Percentiles rank a stretch among this genome's conserved stretches.
These are phyloP conservation scores for Leptinotarsa haldemani DNA, from an alignment of 2,888 invertebrate species.

Conservation along the genomic window DNA sequence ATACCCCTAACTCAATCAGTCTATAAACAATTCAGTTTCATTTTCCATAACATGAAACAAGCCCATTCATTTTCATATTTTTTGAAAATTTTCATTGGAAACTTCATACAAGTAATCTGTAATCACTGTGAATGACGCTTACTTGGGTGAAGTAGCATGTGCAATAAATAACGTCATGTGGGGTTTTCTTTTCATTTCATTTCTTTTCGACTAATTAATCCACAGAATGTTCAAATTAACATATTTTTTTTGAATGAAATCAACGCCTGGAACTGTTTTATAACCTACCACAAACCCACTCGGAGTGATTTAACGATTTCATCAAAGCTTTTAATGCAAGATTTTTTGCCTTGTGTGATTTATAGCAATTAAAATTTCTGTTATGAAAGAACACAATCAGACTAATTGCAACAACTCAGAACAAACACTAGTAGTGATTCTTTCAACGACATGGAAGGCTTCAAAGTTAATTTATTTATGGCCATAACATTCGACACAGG, in stretches of 20 bases:
- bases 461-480: slow-evolving; percentile 39
- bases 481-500: slow-evolving; percentile 43
- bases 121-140: too few species aligned
- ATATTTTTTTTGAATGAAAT: neutral
- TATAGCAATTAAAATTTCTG: slow-evolving; percentile 23
- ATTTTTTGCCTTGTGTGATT: slow-evolving; percentile 23
- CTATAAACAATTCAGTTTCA: too few species aligned
- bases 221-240: neutral
- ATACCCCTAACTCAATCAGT: too few species aligned
- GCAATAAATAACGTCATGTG: too few species aligned
- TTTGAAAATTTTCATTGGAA: too few species aligned
- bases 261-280: slow-evolving; percentile 4
- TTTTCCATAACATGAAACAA: too few species aligned
- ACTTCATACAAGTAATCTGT: too few species aligned
- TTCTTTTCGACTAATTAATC: neutral
- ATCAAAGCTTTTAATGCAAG: neutral
- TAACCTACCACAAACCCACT: neutral
- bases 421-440: slow-evolving; percentile 21
- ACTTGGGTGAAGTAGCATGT: too few species aligned
- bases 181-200: neutral
- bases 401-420: slow-evolving; percentile 21
- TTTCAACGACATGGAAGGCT: slow-evolving; percentile 7
- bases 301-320: neutral
- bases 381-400: slow-evolving; percentile 23
- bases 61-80: too few species aligned